Conservation (phyloP, 2,113 vertebrate genomes). For the Poecile atricapillus region DNA sequence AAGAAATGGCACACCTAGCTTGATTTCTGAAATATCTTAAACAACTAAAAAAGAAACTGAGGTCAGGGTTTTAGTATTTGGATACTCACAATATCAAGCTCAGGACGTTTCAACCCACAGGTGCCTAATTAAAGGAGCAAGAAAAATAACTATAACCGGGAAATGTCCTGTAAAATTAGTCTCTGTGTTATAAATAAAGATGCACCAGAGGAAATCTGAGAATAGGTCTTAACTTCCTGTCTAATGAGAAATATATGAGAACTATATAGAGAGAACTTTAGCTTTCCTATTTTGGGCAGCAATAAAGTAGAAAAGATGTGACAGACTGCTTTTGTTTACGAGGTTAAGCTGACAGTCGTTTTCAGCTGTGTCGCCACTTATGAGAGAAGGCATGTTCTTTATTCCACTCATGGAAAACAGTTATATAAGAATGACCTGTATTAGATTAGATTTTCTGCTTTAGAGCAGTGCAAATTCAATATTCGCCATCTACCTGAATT, state of each 20-base stretch:
- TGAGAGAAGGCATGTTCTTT: neutral
- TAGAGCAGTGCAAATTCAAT: neutral
- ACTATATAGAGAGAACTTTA: neutral
- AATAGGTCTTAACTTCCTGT: neutral
- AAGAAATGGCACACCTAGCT: neutral
- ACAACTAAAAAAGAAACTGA: neutral
- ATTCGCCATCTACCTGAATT: neutral
- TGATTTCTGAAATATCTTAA: neutral
- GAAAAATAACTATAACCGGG: neutral
- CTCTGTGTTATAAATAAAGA: constrained; percentile 32
- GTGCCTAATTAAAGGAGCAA: constrained; percentile 34
- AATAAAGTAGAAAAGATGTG: neutral
- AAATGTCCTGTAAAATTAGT: constrained; percentile 34
- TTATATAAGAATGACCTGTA: neutral
- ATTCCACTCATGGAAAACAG: neutral
- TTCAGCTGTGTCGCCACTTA: neutral
- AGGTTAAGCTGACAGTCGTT: constrained; percentile 7
- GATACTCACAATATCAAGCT: neutral
- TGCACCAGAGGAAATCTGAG: neutral
- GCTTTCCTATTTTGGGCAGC: neutral
- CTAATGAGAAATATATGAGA: constrained; percentile 5
- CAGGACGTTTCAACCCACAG: neutral
- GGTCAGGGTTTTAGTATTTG: neutral
- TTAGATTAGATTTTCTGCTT: neutral
- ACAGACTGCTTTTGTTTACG: constrained; percentile 2